Percentiles rank a stretch among this genome's conserved stretches.
These are phyloP conservation scores for Furcula furcula DNA, from an alignment of 2,888 invertebrate species.

Conservation along the genomic window DNA sequence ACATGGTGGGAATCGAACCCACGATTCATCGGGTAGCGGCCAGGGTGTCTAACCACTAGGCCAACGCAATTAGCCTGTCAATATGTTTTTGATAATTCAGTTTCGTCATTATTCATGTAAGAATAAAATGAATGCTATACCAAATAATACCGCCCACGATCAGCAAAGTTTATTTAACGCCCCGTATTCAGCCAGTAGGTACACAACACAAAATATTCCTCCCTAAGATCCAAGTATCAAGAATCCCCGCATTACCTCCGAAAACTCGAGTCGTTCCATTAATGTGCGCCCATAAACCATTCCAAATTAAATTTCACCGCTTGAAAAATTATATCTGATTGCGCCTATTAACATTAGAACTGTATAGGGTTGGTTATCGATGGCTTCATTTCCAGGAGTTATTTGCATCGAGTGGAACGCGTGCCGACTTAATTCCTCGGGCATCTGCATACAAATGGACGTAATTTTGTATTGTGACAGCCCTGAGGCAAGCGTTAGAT, in stretches of 20 bases:
- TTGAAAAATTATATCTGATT: constrained; percentile 37
- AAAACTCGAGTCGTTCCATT: constrained; percentile 13
- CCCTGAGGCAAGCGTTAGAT: constrained; percentile 59
- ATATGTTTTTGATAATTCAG: no score
- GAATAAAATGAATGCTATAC: no score
- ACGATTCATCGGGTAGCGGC: no score
- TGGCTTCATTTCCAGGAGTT: constrained; percentile 74
- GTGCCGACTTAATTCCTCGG: constrained; percentile 56
- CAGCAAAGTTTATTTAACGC: no score
- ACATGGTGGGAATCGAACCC: no score
- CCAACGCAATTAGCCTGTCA: no score
- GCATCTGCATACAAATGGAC: constrained; percentile 74
- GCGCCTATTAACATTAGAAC: constrained; percentile 29
- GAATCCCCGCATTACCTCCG: constrained; percentile 9
- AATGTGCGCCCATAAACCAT: constrained; percentile 22
- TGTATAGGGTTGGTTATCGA: constrained; percentile 55
- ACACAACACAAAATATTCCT: no score
- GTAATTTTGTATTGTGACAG: constrained; percentile 74
- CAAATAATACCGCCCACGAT: no score
- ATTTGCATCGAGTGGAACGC: constrained; percentile 69
- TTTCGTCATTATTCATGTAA: no score
- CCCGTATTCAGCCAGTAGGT: no score
- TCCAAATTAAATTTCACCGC: constrained; percentile 31
- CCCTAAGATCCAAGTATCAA: not conserved
- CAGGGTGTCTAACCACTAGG: no score